Evolutionary conservation across 2,888 invertebrate genomes (phyloP), one percentile per base, ranked within the genome.

Genomic region (Chelonus formosanus): DNA sequence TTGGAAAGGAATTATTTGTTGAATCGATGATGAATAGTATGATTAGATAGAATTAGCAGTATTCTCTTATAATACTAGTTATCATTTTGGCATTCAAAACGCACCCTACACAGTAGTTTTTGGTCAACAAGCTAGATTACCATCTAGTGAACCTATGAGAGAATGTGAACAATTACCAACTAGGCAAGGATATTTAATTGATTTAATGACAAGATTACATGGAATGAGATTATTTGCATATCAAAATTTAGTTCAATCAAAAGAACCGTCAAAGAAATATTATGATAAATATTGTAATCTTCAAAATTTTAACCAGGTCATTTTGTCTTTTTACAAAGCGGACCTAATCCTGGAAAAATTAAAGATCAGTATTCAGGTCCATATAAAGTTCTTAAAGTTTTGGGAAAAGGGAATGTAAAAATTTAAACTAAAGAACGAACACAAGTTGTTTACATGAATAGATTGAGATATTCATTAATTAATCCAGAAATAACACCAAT

Each of bases 1-100:
- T n/a, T n/a, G n/a, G n/a, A n/a, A n/a, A n/a, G n/a, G n/a, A n/a
- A n/a, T n/a, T n/a, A n/a, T n/a, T n/a, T n/a, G n/a, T n/a, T 31
- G 8, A 5, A 57, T 55, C 5, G 64, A 70, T 7, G 2, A 48
- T 0, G 62, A 74, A 31, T 74, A 70, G 71, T 70, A 73, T 20
- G 57, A 67, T 31, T 72, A 71, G 70, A 3, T 72, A 2, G 68
- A 58, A 20, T 43, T 65, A 8, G 65, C 65, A 35, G 59, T 59
- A 50, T 59, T 65, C 4, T 65, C 54, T 3, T 65, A 65, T 7
- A 65, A 65, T 40, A 65, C 58, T 59, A 10, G 20, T 20, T 20
- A 20, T 20, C 20, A 20, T 20, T 20, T 20, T 20, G 20, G 20
- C 20, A 20, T 20, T 20, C 20, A 20, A 20, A 20, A 2, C 2